These are phyloP conservation scores for Eupithecia subumbrata DNA, from an alignment of 2,888 invertebrate species.

Conservation along the genomic window DNA sequence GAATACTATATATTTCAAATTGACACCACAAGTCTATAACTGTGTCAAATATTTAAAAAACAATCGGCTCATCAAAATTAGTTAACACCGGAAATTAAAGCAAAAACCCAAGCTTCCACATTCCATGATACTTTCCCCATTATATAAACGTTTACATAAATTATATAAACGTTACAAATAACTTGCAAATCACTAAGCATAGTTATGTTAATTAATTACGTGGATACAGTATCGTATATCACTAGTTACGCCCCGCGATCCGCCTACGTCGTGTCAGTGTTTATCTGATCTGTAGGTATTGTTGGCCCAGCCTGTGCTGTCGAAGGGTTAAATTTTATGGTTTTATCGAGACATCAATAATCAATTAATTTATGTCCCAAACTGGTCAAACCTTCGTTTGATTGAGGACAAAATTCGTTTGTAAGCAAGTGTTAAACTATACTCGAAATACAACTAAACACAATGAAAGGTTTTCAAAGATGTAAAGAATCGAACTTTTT, in stretches of 20 bases:
- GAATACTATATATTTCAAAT: not conserved
- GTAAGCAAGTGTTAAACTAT: no score
- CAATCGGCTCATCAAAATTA: constrained; percentile 21
- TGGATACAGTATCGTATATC: constrained; percentile 60
- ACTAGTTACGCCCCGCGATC: constrained; percentile 63
- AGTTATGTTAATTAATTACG: constrained; percentile 67
- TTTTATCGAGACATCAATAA: not conserved
- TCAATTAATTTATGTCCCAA: not conserved
- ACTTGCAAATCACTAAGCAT: constrained; percentile 46
- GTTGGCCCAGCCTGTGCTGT: constrained; percentile 47
- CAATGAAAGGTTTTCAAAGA: not conserved
- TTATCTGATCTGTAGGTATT: constrained; percentile 64
- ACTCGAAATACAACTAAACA: not conserved
- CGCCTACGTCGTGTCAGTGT: constrained; percentile 71
- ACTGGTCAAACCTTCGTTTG: not conserved
- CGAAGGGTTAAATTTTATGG: constrained; percentile 44
- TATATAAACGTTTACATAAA: constrained; percentile 31
- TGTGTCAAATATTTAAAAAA: constrained; percentile 21
- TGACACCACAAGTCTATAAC: constrained; percentile 7
- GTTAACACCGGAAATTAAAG: constrained; percentile 26
- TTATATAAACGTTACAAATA: constrained; percentile 49
- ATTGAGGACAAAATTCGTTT: not conserved
- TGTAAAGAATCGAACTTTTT: constrained; percentile 15
- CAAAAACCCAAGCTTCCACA: constrained; percentile 32
- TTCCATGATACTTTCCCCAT: constrained; percentile 36